Evolutionary conservation across 1,140 invertebrate species (phyloP).

Genomic region (Heliconius nattereri): DNA sequence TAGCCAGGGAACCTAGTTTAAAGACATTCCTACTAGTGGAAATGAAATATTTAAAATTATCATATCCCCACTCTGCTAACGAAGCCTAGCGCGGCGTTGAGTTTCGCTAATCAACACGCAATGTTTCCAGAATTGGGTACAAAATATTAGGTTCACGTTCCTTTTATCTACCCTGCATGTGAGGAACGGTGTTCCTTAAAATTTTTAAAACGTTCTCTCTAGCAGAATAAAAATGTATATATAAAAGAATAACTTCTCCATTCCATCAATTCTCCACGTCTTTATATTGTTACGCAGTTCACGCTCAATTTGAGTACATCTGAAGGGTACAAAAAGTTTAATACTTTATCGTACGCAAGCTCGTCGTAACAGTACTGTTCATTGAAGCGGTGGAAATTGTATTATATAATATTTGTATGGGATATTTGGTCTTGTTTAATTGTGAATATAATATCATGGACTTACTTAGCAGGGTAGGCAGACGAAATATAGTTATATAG

Average conservation of each 20-base stretch:
- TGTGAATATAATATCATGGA: no score
- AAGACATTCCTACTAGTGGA: no score
- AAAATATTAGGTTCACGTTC: no score
- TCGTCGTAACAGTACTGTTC: conserved; percentile 25
- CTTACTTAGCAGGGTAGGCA: no score
- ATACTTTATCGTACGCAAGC: conserved; percentile 31
- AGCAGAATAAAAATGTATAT: no score
- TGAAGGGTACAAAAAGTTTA: conserved; percentile 42
- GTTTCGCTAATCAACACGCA: background rate
- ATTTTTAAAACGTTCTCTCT: no score
- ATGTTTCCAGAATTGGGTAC: background rate
- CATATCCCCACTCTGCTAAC: background rate
- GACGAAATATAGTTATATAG: no score
- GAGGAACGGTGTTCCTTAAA: no score
- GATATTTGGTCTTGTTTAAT: background rate
- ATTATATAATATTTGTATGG: background rate
- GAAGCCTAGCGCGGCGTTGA: background rate
- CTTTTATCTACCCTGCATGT: no score
- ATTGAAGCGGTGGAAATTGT: conserved; percentile 12
- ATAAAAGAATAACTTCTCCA: background rate
- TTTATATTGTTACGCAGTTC: conserved; percentile 40
- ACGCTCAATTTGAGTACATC: conserved; percentile 45
- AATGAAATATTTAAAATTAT: no score
- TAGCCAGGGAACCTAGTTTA: no score
- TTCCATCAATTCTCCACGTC: background rate